Base-by-base conservation (phyloP, 2,888 invertebrate species). In the Heterodera filipjevi region DNA sequence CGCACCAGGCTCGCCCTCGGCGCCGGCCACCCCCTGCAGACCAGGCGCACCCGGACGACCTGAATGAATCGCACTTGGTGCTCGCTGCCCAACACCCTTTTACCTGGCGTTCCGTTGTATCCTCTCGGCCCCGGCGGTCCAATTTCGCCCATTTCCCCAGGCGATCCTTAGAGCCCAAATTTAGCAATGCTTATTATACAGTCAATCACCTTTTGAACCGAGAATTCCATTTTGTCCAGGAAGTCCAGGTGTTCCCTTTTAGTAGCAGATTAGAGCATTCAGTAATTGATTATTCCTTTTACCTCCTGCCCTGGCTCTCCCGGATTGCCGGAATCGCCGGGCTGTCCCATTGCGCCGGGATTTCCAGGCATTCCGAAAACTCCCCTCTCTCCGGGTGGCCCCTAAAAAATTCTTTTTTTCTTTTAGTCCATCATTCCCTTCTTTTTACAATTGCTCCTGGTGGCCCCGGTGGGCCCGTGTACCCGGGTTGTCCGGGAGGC, bases 381-480 rank as follows among this genome's bases (percentile, higher is more conserved):
- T 32, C 59, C 53, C 10, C 32, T 27, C 32, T 66, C 30, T 32
- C 59, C 75, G 1, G 39, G 2, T 0, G 32, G 44, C 2, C 59
- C 49, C 59, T 75, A 2, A 64, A 75, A 33, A 46, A 32, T 74
- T 14, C 6, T 49, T 30, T 30, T 74, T 75, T 14, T 30, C 32
- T 6, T 64, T 19, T 64, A 75, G 6, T 2, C 49, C n/a, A 59
- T 27, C 32, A 39, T 16, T 16, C n/a, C 6, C 5, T 22, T 59
- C 2, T 32, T 5, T 33, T 64, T 3, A 76, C 78, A 19, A 59
- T 19, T 53, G 78, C 27, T 27, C 78, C 78, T 46, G 78, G 75
- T 0, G 59, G 78, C 8, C 78, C 78, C 19, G 76, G 66, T 35
- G 78, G 76, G 35, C 78, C 78, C n/a, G 78, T 76, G 39, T 78